phyloP scores from a whole-genome alignment of 2,888 invertebrate species.

The Nysson spinosus region DNA sequence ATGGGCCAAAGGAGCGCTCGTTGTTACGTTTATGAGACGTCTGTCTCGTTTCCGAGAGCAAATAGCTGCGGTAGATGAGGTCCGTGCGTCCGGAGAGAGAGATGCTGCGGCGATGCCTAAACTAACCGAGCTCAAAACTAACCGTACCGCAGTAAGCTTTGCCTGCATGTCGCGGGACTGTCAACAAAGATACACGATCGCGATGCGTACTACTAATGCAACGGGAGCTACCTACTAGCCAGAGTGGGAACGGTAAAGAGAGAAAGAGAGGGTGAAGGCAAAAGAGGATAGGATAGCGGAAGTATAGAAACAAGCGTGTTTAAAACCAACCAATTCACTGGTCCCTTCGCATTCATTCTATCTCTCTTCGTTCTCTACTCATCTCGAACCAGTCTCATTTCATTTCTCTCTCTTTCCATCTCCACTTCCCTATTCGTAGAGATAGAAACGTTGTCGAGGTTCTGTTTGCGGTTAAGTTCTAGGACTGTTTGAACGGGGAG shows the following conservation, averaged over 20 bases:
- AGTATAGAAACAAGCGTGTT: background rate
- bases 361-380: background rate
- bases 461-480: conserved; percentile 49
- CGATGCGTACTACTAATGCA: background rate
- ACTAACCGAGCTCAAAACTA: conserved; percentile 52
- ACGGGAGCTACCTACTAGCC: too few relatives aligned
- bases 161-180: conserved; percentile 26
- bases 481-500: conserved; percentile 30
- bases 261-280: too few relatives aligned
- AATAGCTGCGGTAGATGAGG: conserved; percentile 45
- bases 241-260: too few relatives aligned
- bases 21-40: conserved; percentile 48
- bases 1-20: conserved; percentile 7
- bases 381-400: background rate
- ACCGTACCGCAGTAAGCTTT: conserved; percentile 35
- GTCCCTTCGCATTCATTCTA: background rate
- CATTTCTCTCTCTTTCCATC: background rate
- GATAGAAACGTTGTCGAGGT: conserved; percentile 13
- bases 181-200: conserved; percentile 33
- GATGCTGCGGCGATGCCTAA: conserved; percentile 41
- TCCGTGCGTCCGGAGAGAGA: conserved; percentile 17
- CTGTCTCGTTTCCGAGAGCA: conserved; percentile 42
- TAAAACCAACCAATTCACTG: too few relatives aligned
- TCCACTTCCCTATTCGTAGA: background rate
- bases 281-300: background rate